Conservation (phyloP, 2,797 vertebrate species). For the Nannoperca australis region DNA sequence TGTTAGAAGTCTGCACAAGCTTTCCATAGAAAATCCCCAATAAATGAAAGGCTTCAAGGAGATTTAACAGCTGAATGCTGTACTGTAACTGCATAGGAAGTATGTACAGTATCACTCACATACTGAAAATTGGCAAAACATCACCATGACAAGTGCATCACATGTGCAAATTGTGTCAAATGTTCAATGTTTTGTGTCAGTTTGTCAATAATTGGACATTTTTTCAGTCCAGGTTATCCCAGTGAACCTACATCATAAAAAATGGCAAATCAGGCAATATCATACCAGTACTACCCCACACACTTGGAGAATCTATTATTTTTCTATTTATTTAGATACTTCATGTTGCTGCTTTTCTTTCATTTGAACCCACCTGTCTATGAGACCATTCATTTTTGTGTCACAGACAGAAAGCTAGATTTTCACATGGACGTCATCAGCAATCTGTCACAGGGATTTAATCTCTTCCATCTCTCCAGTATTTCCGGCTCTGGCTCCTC, state of each 20-base stretch:
- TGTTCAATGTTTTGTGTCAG: no score
- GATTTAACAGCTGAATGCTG: constrained; percentile 39
- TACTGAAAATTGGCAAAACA: constrained; percentile 15
- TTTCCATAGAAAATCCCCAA: constrained; percentile 63
- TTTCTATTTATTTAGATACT: no score
- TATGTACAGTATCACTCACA: constrained; percentile 10
- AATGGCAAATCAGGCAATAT: not conserved
- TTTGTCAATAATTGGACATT: not conserved
- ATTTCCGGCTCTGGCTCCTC: constrained; percentile 54
- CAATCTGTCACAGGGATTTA: constrained; percentile 62
- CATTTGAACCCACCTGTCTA: constrained; percentile 30
- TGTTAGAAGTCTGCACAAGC: constrained; percentile 43
- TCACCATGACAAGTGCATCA: constrained; percentile 18
- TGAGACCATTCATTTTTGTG: constrained; percentile 46
- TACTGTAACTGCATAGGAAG: constrained; percentile 45
- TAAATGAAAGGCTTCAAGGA: constrained; percentile 67
- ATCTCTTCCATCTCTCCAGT: constrained; percentile 67
- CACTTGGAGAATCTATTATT: no score
- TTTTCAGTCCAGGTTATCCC: not conserved
- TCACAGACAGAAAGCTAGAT: constrained; percentile 44
- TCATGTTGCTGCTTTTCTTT: constrained; percentile 1
- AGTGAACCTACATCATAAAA: not conserved
- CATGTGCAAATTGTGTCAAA: constrained; percentile 18
- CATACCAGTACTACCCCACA: not conserved
- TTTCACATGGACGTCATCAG: constrained; percentile 34